Conservation (phyloP, 2,113 vertebrate genomes). For the Gymnarchus niloticus region DNA sequence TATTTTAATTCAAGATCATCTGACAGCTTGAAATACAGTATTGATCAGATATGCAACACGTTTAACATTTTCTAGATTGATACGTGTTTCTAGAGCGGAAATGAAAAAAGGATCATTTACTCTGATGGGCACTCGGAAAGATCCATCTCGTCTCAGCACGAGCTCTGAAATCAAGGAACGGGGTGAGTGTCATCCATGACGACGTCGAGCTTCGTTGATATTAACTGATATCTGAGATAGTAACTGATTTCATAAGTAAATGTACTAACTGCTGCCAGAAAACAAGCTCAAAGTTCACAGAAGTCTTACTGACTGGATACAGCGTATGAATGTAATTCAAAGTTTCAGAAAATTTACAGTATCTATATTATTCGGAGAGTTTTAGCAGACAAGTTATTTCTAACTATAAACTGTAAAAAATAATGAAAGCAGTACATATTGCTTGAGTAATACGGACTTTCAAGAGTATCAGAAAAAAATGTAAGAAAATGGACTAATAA, state of each 20-base stretch:
- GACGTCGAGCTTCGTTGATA: not conserved
- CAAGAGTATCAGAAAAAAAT: not conserved
- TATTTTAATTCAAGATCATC: no score
- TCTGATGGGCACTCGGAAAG: slow-evolving; percentile 4
- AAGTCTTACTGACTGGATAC: not conserved
- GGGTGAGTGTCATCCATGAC: not conserved
- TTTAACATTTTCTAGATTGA: no score
- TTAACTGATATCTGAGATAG: not conserved
- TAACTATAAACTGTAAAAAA: not conserved
- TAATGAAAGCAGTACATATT: not conserved
- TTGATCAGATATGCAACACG: no score
- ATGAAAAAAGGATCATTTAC: slow-evolving; percentile 6
- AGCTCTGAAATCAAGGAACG: not conserved
- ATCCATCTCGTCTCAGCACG: not conserved
- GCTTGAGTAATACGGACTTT: not conserved
- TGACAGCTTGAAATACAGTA: no score
- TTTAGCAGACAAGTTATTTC: not conserved
- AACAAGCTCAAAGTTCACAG: not conserved
- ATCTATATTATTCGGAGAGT: not conserved
- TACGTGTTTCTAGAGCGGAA: not conserved
- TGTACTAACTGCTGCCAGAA: no score
- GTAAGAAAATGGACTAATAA: not conserved
- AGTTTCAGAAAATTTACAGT: not conserved
- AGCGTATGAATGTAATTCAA: not conserved
- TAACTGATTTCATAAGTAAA: not conserved